These are phyloP conservation scores for Pangasius krempfi DNA, from an alignment of 2,797 vertebrate species.

Conservation along the genomic window DNA sequence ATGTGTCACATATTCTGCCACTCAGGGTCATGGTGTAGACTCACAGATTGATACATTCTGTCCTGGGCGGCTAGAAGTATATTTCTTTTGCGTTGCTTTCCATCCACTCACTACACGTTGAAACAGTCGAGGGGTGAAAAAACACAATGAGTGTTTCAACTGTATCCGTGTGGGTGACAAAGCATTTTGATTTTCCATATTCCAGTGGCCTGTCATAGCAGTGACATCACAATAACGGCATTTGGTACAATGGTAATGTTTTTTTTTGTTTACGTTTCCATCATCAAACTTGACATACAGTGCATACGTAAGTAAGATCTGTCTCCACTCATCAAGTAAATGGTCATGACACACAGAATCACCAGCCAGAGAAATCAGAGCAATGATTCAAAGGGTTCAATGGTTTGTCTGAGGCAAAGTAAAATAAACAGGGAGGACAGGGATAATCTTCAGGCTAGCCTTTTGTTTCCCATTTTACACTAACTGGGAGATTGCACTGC, in stretches of 20 bases:
- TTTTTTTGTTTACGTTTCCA: conserved; percentile 68
- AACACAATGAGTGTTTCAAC: conserved; percentile 78
- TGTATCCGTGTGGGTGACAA: conserved; percentile 85
- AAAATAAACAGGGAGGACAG: conserved; percentile 53
- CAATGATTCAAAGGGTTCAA: conserved; percentile 54
- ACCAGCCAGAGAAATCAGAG: conserved; percentile 65
- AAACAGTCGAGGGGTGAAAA: conserved; percentile 73
- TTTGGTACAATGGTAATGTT: conserved; percentile 79
- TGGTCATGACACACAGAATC: conserved; percentile 80
- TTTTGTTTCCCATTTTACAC: conserved; percentile 55
- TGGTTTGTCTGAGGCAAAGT: conserved; percentile 37
- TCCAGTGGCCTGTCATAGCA: conserved; percentile 88
- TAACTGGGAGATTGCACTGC: not conserved
- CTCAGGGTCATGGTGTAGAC: conserved; percentile 86
- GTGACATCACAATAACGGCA: conserved; percentile 85
- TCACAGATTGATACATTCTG: conserved; percentile 82
- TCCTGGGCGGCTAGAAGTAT: conserved; percentile 86
- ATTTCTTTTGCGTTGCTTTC: conserved; percentile 85
- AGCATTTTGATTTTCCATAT: conserved; percentile 84
- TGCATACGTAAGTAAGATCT: conserved; percentile 82
- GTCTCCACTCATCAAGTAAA: conserved; percentile 84
- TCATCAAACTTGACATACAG: conserved; percentile 75
- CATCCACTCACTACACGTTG: conserved; percentile 84
- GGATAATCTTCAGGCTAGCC: conserved; percentile 49
- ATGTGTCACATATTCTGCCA: conserved; percentile 84